Conservation (phyloP, 2,113 vertebrate species). For the Hystrix cristata region DNA sequence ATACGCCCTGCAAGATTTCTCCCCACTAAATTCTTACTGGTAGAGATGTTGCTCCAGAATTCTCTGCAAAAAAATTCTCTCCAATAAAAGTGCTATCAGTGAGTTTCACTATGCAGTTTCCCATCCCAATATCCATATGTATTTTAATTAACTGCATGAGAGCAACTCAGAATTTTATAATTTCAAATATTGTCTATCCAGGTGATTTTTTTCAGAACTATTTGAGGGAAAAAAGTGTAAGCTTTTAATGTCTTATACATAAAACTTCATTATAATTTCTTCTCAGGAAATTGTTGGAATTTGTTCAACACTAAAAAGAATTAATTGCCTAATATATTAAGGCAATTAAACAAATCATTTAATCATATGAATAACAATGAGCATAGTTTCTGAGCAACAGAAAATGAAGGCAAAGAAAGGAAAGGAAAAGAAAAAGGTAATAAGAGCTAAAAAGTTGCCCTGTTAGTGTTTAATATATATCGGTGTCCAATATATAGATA, state of each 20-base stretch:
- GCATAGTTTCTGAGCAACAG: slow-evolving; percentile 76
- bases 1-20: background rate
- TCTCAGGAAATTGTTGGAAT: slow-evolving; percentile 83
- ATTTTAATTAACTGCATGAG: slow-evolving; percentile 61
- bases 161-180: slow-evolving; percentile 64
- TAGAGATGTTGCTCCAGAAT: background rate
- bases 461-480: background rate
- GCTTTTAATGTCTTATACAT: slow-evolving; percentile 74
- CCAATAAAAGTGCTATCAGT: background rate
- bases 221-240: slow-evolving; percentile 64
- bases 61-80: background rate
- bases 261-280: slow-evolving; percentile 79
- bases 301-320: slow-evolving; percentile 81
- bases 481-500: background rate
- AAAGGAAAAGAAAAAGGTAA: background rate
- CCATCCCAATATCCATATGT: slow-evolving; percentile 54
- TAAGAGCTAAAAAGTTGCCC: background rate
- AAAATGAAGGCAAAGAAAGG: slow-evolving; percentile 68
- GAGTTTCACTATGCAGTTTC: background rate
- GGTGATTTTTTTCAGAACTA: slow-evolving; percentile 63
- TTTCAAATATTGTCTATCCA: slow-evolving; percentile 61
- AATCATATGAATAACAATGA: slow-evolving; percentile 82
- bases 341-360: slow-evolving; percentile 81
- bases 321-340: slow-evolving; percentile 84
- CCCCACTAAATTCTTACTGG: background rate